Base-by-base conservation (phyloP, 2,113 vertebrate genomes). In the Microcebus jonahi region DNA sequence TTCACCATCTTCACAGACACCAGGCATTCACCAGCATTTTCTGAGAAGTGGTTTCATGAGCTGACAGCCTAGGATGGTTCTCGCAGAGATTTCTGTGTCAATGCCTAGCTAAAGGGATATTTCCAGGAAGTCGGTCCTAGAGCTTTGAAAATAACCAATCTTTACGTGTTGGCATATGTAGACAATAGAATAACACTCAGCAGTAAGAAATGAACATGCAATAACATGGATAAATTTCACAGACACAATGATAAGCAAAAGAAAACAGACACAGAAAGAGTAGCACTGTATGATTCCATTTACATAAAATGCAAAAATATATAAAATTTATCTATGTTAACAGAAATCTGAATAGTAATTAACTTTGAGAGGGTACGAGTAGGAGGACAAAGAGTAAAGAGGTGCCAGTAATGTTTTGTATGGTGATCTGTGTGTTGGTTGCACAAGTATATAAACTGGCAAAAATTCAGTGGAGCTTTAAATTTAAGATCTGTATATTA, bases 251-350 rank as follows among this genome's bases (percentile, higher is more conserved):
- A 85, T 45, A 79, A 90, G 50, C 76, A 55, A 79, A 85, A 76
- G 2, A 89, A 65, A 87, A 6, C n/a, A 84, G 67, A 87, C 14
- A 57, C 23, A 59, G 31, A 61, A 85, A 76, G 3, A 88, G 15
- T 10, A 76, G 48, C n/a, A 67, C 8, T 36, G 6, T 31, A 70
- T 63, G 42, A 95, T 61, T 94, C 61, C 17, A 83, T 42, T 68
- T 67, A 82, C 11, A 80, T 36, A 68, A 84, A 96, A 84, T 73
- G 79, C 42, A 88, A 94, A 80, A 92, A 36, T 57, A 82, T 63
- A 90, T 57, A 77, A 70, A 88, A 75, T 27, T 31, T 71, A 67
- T 8, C 14, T 53, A 70, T 36, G 48, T 4, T 84, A 45, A 87
- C 3, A 96, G 57, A 73, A 95, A 90, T 59, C 34, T 79, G 12